Evolutionary conservation across 2,888 invertebrate genomes (phyloP), one percentile per base, ranked within the genome.

Genomic region (Oxytorus armatus): DNA sequence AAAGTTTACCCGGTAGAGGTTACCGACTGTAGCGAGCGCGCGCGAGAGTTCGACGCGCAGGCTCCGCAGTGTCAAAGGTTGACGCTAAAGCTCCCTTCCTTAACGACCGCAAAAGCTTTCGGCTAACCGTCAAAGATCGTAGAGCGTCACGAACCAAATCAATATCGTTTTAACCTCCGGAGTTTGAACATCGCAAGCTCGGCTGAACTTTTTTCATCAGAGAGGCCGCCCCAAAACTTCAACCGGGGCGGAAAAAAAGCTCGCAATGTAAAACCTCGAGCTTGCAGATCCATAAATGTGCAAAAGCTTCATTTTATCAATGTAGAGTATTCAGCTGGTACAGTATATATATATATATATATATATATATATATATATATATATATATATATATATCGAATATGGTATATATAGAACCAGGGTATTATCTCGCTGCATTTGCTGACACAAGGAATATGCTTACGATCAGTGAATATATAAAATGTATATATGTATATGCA

Each of bases 31-130:
- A 25, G 70, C 36, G 14, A 16, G 39, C 44, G 63, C 29, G n/a
- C n/a, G n/a, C n/a, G n/a, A 29, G 5, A n/a, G 16, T 47, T 18
- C 11, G n/a, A 29, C 18, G 18, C 44, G 47, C 29, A 47, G n/a
- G 16, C 29, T 47, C 10, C 42, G n/a, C n/a, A n/a, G 8, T 66
- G 39, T 29, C 39, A 18, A 55, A 21, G 5, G 21, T 42, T 14
- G 65, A 63, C 23, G 39, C 39, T 16, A 42, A 39, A 49, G 70
- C 53, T 70, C 18, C 44, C 79, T 59, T 18, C 1, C 59, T 79
- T 79, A 53, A 70, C 79, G 70, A 75, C 79, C 2, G 76, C n/a
- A 49, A 42, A 33, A 79, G 68, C 68, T 59, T n/a, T 44, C 5
- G 5, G 29, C 23, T 36, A 39, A 65, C 1, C 57, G n/a, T 16